Percentiles rank a stretch among this genome's conserved stretches.
Evolutionary conservation across 2,797 vertebrate species (phyloP).

Genomic region (Intellagama lesueurii): DNA sequence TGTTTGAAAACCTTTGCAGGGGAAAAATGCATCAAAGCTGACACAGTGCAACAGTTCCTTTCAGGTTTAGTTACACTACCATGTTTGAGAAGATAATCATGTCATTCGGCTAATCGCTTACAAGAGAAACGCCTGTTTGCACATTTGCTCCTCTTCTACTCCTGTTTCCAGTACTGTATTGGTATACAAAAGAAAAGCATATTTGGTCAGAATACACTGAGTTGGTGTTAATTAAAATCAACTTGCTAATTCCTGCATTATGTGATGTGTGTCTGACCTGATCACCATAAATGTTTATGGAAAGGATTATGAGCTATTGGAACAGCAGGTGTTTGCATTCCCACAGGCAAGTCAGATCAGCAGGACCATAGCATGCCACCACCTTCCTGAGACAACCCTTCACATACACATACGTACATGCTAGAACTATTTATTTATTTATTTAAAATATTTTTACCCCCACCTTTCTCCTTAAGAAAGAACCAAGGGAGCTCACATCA

Average conservation of each 20-base stretch:
- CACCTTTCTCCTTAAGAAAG: no score
- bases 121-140: neutral
- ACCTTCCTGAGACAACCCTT: neutral
- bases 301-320: neutral
- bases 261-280: neutral
- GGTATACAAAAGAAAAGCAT: neutral
- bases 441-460: no score
- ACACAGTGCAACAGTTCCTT: neutral
- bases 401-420: neutral
- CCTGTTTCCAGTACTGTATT: neutral
- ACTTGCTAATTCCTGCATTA: neutral
- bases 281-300: neutral
- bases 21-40: neutral
- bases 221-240: neutral
- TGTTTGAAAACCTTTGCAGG: conserved; percentile 6
- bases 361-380: neutral
- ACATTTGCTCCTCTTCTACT: no score
- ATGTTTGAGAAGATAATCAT: neutral
- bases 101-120: neutral
- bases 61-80: neutral
- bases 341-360: neutral
- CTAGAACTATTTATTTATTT: no score
- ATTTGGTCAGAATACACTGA: neutral
- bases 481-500: no score
- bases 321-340: neutral